Evolutionary conservation across 2,888 invertebrate genomes (phyloP).

Genomic region (Protodeltote pygarga): DNA sequence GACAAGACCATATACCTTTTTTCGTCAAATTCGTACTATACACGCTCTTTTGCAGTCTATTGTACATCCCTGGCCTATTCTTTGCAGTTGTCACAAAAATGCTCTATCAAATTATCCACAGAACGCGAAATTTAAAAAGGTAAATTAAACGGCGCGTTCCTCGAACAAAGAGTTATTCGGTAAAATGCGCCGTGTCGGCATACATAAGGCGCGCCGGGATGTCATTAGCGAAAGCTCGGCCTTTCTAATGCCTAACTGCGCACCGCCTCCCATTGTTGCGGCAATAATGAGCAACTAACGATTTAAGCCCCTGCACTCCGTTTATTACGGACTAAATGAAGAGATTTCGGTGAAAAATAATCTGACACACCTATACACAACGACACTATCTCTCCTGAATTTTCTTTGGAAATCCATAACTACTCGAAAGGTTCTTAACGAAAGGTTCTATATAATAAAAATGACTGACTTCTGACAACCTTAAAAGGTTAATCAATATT

Average conservation of each 20-base stretch:
- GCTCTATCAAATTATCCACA: slow-evolving; percentile 43
- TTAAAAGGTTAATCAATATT: too few relatives aligned
- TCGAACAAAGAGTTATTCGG: slow-evolving; percentile 78
- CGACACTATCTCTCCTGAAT: too few relatives aligned
- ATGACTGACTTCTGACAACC: too few relatives aligned
- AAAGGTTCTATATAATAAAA: too few relatives aligned
- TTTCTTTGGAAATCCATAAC: too few relatives aligned
- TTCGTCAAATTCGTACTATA: too few relatives aligned
- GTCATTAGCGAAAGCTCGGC: slow-evolving; percentile 82
- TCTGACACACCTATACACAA: slow-evolving; percentile 1
- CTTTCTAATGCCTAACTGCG: slow-evolving; percentile 85
- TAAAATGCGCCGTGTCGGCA: slow-evolving; percentile 69
- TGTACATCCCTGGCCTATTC: not conserved
- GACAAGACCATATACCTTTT: too few relatives aligned
- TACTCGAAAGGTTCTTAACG: too few relatives aligned
- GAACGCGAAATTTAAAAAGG: slow-evolving; percentile 45
- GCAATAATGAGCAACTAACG: slow-evolving; percentile 83
- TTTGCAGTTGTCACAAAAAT: slow-evolving; percentile 18
- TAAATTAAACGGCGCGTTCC: slow-evolving; percentile 52
- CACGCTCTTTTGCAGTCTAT: too few relatives aligned
- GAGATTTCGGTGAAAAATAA: slow-evolving; percentile 33
- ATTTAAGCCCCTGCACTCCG: slow-evolving; percentile 68
- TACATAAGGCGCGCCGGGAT: slow-evolving; percentile 71
- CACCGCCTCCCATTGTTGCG: slow-evolving; percentile 79
- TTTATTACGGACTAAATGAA: slow-evolving; percentile 41